A percentile compares a stretch with the other conserved stretches of the same genome.
Conservation (phyloP, 2,888 invertebrate species). For the Herminia tarsipennalis region DNA sequence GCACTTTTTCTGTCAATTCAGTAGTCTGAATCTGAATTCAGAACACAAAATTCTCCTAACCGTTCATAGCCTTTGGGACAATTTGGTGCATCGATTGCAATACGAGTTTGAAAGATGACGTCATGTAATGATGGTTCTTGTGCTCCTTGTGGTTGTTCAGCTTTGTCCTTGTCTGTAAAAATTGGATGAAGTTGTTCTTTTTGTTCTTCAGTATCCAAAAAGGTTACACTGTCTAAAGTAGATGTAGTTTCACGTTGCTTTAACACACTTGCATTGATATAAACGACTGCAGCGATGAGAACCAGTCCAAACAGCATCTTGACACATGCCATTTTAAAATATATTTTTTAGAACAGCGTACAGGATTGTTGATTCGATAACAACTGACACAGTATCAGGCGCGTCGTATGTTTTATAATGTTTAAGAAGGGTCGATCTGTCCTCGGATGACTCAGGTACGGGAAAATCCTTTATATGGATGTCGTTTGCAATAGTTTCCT, state of each 20-base stretch:
- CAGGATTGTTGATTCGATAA: background rate
- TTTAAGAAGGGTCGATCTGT: background rate
- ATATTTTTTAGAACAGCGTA: background rate
- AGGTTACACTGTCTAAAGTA: background rate
- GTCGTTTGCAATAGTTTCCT: no score
- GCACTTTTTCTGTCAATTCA: no score
- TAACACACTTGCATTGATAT: background rate
- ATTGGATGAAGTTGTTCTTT: no score
- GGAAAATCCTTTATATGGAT: constrained; percentile 7
- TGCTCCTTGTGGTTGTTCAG: background rate
- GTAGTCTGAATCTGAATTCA: no score
- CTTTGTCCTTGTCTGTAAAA: background rate
- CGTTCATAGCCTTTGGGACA: constrained; percentile 47
- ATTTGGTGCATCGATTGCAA: constrained; percentile 25
- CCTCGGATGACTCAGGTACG: background rate
- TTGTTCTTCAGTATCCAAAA: background rate
- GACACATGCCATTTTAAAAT: background rate
- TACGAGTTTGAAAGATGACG: constrained; percentile 37
- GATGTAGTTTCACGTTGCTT: background rate
- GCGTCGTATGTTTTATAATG: background rate
- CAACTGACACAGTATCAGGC: background rate
- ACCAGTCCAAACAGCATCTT: background rate
- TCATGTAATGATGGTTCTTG: background rate
- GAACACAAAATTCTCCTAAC: constrained; percentile 45
- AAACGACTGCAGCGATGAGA: background rate